Conservation (phyloP, 2,113 vertebrate species). For the Ochotona curzoniae region DNA sequence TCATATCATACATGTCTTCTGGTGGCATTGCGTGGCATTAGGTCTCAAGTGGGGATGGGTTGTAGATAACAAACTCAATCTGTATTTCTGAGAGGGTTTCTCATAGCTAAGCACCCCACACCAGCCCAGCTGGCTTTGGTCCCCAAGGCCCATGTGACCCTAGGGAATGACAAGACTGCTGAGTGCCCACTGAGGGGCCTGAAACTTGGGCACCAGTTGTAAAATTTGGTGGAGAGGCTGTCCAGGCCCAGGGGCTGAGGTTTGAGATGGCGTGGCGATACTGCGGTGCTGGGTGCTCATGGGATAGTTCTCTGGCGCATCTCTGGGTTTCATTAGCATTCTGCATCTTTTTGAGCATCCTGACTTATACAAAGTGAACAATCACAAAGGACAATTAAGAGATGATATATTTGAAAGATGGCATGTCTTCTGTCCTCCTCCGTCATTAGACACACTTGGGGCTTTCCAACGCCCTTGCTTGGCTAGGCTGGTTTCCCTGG, state of each 20-base stretch:
- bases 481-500: background rate
- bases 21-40: background rate
- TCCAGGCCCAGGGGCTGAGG: background rate
- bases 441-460: constrained; percentile 4
- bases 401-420: background rate
- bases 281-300: background rate
- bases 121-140: background rate
- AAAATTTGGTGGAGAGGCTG: background rate
- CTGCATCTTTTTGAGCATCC: background rate
- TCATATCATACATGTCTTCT: background rate
- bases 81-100: background rate
- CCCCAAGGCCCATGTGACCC: background rate
- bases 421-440: constrained; percentile 32
- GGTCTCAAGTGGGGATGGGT: background rate
- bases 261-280: background rate
- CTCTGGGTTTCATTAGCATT: constrained; percentile 15
- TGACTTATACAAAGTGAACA: constrained; percentile 25
- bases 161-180: background rate
- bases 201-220: background rate
- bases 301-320: background rate
- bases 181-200: background rate
- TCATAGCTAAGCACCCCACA: background rate
- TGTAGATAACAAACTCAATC: background rate
- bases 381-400: constrained; percentile 40
- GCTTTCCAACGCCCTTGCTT: constrained; percentile 44